These are phyloP conservation scores for Alitta virens DNA, from an alignment of 2,888 invertebrate species.

Conservation along the genomic window DNA sequence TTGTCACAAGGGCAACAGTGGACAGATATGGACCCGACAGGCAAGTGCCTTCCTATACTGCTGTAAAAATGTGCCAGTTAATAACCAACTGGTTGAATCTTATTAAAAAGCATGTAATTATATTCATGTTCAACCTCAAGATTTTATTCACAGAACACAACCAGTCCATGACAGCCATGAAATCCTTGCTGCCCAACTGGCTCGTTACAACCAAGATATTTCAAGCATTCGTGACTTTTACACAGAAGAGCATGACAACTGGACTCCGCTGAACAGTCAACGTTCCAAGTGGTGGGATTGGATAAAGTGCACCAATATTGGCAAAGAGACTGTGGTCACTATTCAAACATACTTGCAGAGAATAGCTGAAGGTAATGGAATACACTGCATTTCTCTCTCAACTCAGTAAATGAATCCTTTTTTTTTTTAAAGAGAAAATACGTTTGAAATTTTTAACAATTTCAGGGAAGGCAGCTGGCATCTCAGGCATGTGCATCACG, in stretches of 20 bases:
- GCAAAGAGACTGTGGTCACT: conserved; percentile 45
- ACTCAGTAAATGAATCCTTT: too few species aligned
- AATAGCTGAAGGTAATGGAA: conserved; percentile 40
- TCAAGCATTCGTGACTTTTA: conserved; percentile 48
- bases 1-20: conserved; percentile 48
- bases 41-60: conserved; percentile 23
- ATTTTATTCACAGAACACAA: conserved; percentile 38
- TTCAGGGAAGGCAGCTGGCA: conserved; percentile 53
- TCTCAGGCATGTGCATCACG: conserved; percentile 55
- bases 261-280: conserved; percentile 37
- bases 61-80: too few species aligned
- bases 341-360: conserved; percentile 53
- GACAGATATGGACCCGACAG: conserved; percentile 48
- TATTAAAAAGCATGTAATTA: too few species aligned
- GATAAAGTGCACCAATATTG: conserved; percentile 43
- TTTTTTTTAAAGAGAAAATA: too few species aligned
- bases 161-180: conserved; percentile 54
- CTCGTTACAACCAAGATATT: conserved; percentile 42
- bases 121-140: too few species aligned
- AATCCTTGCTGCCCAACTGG: conserved; percentile 48
- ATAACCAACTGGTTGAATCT: too few species aligned
- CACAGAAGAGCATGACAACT: conserved; percentile 50
- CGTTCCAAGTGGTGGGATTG: conserved; percentile 57
- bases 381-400: too few species aligned
- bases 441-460: too few species aligned